Base-by-base conservation (phyloP, 2,888 invertebrate genomes). In the Pterostichus madidus region DNA sequence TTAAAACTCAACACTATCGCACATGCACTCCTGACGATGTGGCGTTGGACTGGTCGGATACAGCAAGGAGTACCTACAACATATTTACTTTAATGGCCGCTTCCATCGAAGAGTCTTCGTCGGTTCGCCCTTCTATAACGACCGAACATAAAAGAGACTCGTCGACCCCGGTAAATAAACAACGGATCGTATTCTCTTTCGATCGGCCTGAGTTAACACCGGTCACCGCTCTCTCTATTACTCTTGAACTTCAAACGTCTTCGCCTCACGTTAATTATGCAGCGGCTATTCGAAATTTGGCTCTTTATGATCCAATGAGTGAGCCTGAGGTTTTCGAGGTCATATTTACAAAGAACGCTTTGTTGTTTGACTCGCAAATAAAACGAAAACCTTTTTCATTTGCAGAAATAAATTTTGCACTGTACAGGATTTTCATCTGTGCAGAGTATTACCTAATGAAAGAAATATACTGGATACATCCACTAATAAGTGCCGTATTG, bases 101-200 rank as follows among this genome's bases (percentile, higher is more conserved):
- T 78, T 78, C 61, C 24, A 35, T 35, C 61, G 59, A 44, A 61
- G 64, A 64, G 35, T 32, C 5, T 5, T 24, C 46, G 39, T 35
- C 15, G 39, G 44, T 61, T 15, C 61, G 46, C 61, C 78, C 44
- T 61, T 46, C 46, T 78, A 24, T 24, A 78, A 78, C 78, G 78
- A 78, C 71, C 53, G 49, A 59, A 68, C 68, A 80, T 80, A 80
- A 80, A 80, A 80, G 80, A 52, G 68, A 80, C 32, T 32, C 53
- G 52, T 13, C 61, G 68, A 35, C 68, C 24, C 52, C 52, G 73
- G 49, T 73, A 73, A 80, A 80, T 80, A 80, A 73, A 80, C 80
- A 80, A 80, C 71, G 71, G 80, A 71, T 80, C 71, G 52, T 71
- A 71, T 80, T 80, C 80, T 53, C 39, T 61, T 61, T 80, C 80